Evolutionary conservation across 2,888 invertebrate species (phyloP).

Genomic region (Cerastis rubricosa): DNA sequence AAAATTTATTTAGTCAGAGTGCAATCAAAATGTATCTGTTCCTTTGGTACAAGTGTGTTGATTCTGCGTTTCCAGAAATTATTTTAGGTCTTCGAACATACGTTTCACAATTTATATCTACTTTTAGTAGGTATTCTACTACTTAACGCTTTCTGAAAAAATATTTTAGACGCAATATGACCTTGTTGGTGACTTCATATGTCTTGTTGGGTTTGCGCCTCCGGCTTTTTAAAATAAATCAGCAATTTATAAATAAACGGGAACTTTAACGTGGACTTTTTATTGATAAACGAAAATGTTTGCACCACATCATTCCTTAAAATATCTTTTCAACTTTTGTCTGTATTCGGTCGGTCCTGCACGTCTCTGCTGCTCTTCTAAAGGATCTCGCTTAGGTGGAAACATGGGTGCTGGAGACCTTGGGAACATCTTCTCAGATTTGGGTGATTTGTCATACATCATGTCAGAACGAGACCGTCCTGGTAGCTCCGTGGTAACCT

Average conservation of each 20-base stretch:
- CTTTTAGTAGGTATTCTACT: background rate
- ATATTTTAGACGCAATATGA: background rate
- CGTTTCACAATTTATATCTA: background rate
- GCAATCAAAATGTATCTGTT: background rate
- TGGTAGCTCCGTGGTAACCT: constrained; percentile 71
- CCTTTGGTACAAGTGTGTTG: background rate
- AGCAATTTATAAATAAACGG: constrained; percentile 58
- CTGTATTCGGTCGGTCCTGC: constrained; percentile 69
- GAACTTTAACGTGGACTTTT: constrained; percentile 22
- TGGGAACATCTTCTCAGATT: constrained; percentile 57
- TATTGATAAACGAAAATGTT: constrained; percentile 10
- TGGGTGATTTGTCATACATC: constrained; percentile 10
- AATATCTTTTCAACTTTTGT: constrained; percentile 76
- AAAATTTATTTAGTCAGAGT: constrained; percentile 22
- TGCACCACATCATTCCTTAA: constrained; percentile 70
- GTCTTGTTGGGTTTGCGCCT: background rate
- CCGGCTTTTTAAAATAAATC: constrained; percentile 58
- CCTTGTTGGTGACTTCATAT: background rate
- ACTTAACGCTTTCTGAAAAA: background rate
- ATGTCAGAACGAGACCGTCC: constrained; percentile 11
- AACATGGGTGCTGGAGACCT: background rate
- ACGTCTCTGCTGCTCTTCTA: constrained; percentile 73
- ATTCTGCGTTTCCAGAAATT: background rate
- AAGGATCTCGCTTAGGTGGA: constrained; percentile 68
- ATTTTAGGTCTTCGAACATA: background rate